Evolutionary conservation across 2,797 vertebrate genomes (phyloP), one percentile per base, ranked within the genome.

Genomic region (Coranthus polyacanthus): DNA sequence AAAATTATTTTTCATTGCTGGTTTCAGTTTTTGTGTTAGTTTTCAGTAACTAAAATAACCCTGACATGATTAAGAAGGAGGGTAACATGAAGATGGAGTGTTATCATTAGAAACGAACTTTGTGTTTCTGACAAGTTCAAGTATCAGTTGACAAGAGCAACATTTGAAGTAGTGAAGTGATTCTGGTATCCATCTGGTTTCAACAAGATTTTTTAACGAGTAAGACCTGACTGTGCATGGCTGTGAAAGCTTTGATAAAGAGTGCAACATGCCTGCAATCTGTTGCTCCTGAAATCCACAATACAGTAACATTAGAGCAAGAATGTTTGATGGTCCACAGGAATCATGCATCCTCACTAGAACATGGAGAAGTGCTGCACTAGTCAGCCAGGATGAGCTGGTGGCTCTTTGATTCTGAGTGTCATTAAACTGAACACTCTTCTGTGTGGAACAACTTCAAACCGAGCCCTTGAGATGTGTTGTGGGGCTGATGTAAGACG

Each of bases 121-220:
- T 32, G 29, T 32, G 29, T 32, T 32, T 32, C 29, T 8, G 29
- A 32, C 10, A 9, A 8, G 29, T 69, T 72, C 0, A 18, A 78
- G 68, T 50, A n/a, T 67, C 64, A 37, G 47, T 68, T 71, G 32
- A 67, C 39, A 57, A 24, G 59, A 21, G 46, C 60, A 76, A 51
- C 71, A 66, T 72, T 57, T 59, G 65, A 81, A 62, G 37, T 21
- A n/a, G 53, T 41, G 22, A 59, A 26, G 49, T 67, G 26, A 77
- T 70, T 74, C 46, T 64, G 15, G 47, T 58, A 51, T 18, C 81
- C 75, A 80, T 80, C 72, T 75, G 69, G 49, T 56, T 57, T 78
- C 66, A 69, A 68, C 63, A 54, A 24, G 12, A 60, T 46, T 42
- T 75, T 63, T 56, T 69, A 76, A 78, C 62, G 74, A 81, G 55